Conservation (phyloP, 2,797 vertebrate species). For the Brachyalestes nurse region DNA sequence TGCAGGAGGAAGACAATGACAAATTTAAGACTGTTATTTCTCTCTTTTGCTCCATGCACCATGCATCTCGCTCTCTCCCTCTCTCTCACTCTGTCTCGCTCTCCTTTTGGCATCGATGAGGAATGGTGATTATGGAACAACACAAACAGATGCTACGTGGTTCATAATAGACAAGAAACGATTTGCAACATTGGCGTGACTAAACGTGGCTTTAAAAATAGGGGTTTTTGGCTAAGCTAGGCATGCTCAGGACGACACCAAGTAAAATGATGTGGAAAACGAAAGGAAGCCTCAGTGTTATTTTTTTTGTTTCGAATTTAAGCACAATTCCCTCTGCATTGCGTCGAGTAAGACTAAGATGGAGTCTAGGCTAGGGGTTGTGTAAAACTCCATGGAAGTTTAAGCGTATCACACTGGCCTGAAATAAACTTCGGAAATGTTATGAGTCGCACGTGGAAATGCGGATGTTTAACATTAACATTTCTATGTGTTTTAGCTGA, state of each 20-base stretch:
- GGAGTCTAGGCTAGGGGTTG: too few relatives aligned
- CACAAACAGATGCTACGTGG: constrained; percentile 51
- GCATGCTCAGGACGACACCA: neutral
- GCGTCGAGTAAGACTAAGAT: too few relatives aligned
- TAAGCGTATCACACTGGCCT: too few relatives aligned
- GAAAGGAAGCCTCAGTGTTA: too few relatives aligned
- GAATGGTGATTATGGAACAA: constrained; percentile 53
- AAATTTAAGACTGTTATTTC: constrained; percentile 61
- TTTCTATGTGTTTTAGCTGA: too few relatives aligned
- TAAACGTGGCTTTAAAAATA: constrained; percentile 27
- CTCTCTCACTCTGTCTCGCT: constrained; percentile 50
- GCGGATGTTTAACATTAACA: too few relatives aligned
- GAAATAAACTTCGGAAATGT: too few relatives aligned
- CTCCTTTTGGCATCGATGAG: constrained; percentile 50
- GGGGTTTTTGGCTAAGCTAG: neutral
- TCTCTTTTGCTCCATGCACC: constrained; percentile 49
- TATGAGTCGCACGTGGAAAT: too few relatives aligned
- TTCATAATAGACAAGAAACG: constrained; percentile 45
- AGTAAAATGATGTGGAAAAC: neutral
- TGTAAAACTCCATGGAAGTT: too few relatives aligned
- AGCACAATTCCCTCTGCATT: too few relatives aligned
- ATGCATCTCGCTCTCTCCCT: constrained; percentile 42
- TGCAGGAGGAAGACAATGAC: constrained; percentile 65
- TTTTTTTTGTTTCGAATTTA: too few relatives aligned
- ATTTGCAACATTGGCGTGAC: constrained; percentile 34